A percentile compares a stretch with the other conserved stretches of the same genome.
phyloP scores from a whole-genome alignment of 1,140 invertebrate genomes.

The Lepeophtheirus salmonis region DNA sequence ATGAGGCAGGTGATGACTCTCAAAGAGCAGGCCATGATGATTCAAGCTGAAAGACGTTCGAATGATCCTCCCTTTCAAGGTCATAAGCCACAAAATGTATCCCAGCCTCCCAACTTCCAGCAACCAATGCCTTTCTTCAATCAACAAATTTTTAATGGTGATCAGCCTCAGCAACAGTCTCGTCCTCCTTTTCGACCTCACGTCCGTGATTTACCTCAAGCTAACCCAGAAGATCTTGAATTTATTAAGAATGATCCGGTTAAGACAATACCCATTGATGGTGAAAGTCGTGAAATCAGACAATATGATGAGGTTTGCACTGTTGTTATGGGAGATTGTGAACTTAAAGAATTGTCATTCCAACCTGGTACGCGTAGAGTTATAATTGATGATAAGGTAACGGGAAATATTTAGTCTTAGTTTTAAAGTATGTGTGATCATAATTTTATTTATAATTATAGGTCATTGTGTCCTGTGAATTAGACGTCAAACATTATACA shows the following conservation, averaged over 20 bases:
- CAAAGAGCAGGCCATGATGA: conserved; percentile 14
- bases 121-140: not conserved
- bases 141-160: not conserved
- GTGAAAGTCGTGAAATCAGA: not conserved
- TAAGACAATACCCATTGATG: conserved; percentile 21
- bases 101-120: not conserved
- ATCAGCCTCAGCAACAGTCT: not conserved
- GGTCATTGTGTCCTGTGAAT: conserved; percentile 20
- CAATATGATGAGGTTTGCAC: conserved; percentile 4
- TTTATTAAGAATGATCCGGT: conserved; percentile 19
- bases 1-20: conserved; percentile 15
- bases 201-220: conserved; percentile 20
- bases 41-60: not conserved
- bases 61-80: not conserved
- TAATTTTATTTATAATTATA: too few relatives aligned
- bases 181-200: not conserved
- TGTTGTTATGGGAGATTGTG: conserved; percentile 1
- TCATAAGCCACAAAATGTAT: not conserved
- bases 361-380: not conserved
- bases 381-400: not conserved
- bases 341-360: conserved; percentile 1
- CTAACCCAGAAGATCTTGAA: conserved; percentile 20
- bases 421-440: too few relatives aligned
- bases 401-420: not conserved
- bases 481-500: conserved; percentile 25